A percentile compares a stretch with the other conserved stretches of the same genome.
These are phyloP conservation scores for Zaprionus davidi DNA, from an alignment of 1,140 invertebrate species.

Conservation along the genomic window DNA sequence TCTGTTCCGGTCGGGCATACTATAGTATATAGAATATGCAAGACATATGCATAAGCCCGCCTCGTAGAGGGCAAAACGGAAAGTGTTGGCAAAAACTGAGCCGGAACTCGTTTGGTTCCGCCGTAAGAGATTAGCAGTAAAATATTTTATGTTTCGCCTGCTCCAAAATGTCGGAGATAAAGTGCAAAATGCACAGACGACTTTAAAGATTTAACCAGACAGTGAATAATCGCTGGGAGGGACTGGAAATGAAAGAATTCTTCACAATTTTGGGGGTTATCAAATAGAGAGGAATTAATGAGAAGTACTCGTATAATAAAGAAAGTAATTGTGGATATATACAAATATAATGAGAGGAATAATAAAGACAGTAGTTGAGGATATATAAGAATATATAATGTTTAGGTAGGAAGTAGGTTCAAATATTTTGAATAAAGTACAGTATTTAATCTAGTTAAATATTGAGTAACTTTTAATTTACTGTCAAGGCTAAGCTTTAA, in stretches of 20 bases:
- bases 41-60: constrained; percentile 61
- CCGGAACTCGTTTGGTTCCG: constrained; percentile 66
- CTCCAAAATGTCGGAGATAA: constrained; percentile 47
- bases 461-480: too few species aligned
- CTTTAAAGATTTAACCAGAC: constrained; percentile 44
- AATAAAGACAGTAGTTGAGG: too few species aligned
- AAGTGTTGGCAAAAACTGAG: constrained; percentile 72
- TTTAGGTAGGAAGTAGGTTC: too few species aligned
- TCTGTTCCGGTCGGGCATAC: not conserved
- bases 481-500: too few species aligned
- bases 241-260: not conserved
- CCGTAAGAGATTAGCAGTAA: constrained; percentile 71
- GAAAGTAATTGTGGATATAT: too few species aligned
- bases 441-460: too few species aligned
- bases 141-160: constrained; percentile 68
- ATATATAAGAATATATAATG: too few species aligned
- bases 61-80: constrained; percentile 37
- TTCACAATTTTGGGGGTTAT: too few species aligned
- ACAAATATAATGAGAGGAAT: too few species aligned
- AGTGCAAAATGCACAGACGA: constrained; percentile 43
- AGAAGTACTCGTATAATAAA: not conserved
- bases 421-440: too few species aligned
- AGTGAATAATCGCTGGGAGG: constrained; percentile 20
- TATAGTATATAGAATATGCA: constrained; percentile 41
- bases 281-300: too few species aligned